phyloP scores from a whole-genome alignment of 2,797 vertebrate genomes.

The Chaetodon trifasciatus region DNA sequence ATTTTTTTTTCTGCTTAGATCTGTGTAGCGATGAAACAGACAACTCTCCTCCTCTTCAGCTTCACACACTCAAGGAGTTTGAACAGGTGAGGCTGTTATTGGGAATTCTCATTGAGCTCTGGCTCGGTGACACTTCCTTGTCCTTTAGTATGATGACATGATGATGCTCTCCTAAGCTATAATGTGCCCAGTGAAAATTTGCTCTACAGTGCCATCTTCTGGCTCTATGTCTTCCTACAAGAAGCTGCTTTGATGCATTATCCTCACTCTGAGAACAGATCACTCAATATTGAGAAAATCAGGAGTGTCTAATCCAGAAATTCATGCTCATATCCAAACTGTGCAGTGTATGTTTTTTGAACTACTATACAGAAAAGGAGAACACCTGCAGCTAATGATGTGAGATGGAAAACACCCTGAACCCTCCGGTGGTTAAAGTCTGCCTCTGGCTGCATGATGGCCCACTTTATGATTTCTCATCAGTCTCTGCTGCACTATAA shows the following conservation, averaged over 20 bases:
- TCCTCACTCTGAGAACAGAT: background rate
- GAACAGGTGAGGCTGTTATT: constrained; percentile 89
- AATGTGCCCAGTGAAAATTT: background rate
- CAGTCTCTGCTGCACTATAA: constrained; percentile 18
- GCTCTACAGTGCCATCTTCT: constrained; percentile 47
- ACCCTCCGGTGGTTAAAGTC: constrained; percentile 31
- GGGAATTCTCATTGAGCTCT: background rate
- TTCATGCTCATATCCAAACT: background rate
- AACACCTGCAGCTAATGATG: constrained; percentile 35
- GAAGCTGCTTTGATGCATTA: background rate
- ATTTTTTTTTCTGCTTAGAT: constrained; percentile 69
- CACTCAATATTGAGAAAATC: background rate
- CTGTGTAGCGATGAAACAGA: constrained; percentile 84
- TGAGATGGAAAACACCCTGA: constrained; percentile 61
- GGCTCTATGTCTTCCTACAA: constrained; percentile 12
- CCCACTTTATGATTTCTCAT: constrained; percentile 56
- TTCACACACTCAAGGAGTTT: constrained; percentile 92
- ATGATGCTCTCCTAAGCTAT: background rate
- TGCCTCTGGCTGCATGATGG: constrained; percentile 53
- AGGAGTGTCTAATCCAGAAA: background rate
- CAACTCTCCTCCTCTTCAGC: constrained; percentile 87
- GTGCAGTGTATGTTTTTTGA: background rate
- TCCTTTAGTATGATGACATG: constrained; percentile 1
- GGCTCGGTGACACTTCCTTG: background rate
- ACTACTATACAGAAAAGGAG: constrained; percentile 13